These are phyloP conservation scores for Bactericera cockerelli DNA, from an alignment of 1,140 invertebrate species.

Conservation along the genomic window DNA sequence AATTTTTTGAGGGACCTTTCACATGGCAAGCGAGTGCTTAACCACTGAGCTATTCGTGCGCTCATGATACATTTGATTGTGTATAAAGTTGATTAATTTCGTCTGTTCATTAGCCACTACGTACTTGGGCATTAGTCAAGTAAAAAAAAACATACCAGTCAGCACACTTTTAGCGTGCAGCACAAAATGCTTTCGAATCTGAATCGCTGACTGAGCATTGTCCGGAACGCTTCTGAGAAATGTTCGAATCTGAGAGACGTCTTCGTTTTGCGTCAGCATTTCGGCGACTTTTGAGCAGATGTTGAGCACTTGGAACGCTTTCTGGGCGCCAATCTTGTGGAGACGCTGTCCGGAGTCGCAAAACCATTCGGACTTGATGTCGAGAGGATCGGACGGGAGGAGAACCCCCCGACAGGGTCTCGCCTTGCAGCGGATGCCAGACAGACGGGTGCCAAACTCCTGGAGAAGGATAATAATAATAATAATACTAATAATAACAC, in stretches of 20 bases:
- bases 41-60: too few species aligned
- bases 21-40: too few species aligned
- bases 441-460: constrained; percentile 32
- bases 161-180: neutral
- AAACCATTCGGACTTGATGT: constrained; percentile 21
- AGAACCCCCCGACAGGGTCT: constrained; percentile 27
- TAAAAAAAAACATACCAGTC: too few species aligned
- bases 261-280: constrained; percentile 1
- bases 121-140: too few species aligned
- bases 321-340: neutral
- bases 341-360: neutral
- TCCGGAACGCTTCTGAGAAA: neutral
- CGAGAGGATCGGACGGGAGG: constrained; percentile 31
- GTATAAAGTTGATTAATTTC: too few species aligned
- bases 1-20: too few species aligned
- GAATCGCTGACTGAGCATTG: neutral
- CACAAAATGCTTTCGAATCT: constrained; percentile 4
- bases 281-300: neutral
- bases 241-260: neutral
- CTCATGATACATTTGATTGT: too few species aligned
- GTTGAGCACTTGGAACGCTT: neutral
- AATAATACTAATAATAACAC: too few species aligned
- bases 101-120: too few species aligned
- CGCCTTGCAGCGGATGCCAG: constrained; percentile 34
- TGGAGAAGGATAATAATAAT: neutral